Evolutionary conservation across 1,140 invertebrate species (phyloP), one percentile per base, ranked within the genome.

Genomic region (Drosophila guanche): DNA sequence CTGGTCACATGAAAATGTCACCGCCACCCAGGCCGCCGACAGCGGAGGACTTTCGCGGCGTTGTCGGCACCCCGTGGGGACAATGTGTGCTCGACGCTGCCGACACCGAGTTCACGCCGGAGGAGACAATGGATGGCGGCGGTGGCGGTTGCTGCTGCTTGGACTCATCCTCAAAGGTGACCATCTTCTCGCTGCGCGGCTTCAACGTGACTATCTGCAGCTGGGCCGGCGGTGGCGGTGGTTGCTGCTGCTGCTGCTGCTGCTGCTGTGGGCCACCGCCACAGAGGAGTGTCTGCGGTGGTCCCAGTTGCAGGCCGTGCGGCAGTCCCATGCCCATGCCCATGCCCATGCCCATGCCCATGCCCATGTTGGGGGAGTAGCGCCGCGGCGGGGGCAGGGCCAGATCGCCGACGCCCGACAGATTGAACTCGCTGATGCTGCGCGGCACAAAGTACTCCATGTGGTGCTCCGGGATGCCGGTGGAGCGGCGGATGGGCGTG

Each of bases 371-470:
- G 41, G 90, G 90, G 4, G 90, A 90, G 42, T 76, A 90, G 29
- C 91, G 85, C 0, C 92, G 86, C 0, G 92, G 85, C 0, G 93
- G 92, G 0, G 93, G 93, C 8, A 94, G 90, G 2, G 93, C 92
- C 27, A 93, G 91, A 27, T 94, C 92, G 2, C 93, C 93, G 0
- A 93, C 92, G 1, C 93, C 92, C 1, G 95, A 94, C 29, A 96
- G 81, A 89, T 96, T 95, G 75, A 96, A 96, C 85, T 96, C 96
- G 88, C 95, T 96, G 23, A 96, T 93, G 91, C 95, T 96, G 56
- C 96, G 93, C 46, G 96, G 96, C 54, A 96, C 95, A 90, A 96
- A 96, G 86, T 96, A 96, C 81, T 96, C 96, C 42, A 96, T 93
- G 54, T 95, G 93, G 27, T 94, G 91, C 51, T 95, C 94, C 7